Evolutionary conservation across 2,888 invertebrate genomes (phyloP), one percentile per base, ranked within the genome.

Genomic region (Melipona bicolor): DNA sequence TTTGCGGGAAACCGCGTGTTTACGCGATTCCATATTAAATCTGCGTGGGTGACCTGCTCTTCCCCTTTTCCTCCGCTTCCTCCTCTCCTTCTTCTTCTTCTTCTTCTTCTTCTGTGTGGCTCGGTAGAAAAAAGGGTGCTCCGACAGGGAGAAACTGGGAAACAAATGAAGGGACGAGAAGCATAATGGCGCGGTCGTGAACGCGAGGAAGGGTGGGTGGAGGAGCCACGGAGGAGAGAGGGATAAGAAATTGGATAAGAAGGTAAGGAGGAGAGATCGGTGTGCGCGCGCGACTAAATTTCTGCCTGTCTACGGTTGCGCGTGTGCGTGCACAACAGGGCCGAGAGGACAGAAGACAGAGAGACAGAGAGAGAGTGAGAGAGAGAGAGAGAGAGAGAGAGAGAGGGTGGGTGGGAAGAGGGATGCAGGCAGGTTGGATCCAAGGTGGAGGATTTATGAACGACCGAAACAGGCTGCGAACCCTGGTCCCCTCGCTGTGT

Each of bases 401-500:
- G 32, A 32, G 43, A 50, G 61, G 36, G 78, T 36, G 64, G n/a
- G 32, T 61, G 70, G 32, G 75, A 24, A 65, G 50, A 52, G 70
- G 65, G 61, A 61, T 61, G 61, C 77, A 64, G 73, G 78, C 77
- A 67, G 79, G 81, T 76, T 70, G 83, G 80, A 89, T 87, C 87
- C 86, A 84, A 90, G 89, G 87, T 86, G 88, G 90, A 91, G 91
- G 93, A 93, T 93, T 93, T 93, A 93, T 92, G 93, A 92, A 92
- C 90, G 92, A 88, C 90, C 91, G 88, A 91, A 93, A 92, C 90
- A 89, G 90, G 91, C 90, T 90, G 90, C 90, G 86, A 88, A 90
- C 88, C 87, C 88, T 87, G 87, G 88, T 86, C 88, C 88, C 89
- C 88, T 89, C 81, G 88, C 85, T 81, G 52, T 81, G 52, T 79